A percentile compares a stretch with the other conserved stretches of the same genome.
phyloP scores from a whole-genome alignment of 2,113 vertebrate species.

The Corythoichthys intestinalis region DNA sequence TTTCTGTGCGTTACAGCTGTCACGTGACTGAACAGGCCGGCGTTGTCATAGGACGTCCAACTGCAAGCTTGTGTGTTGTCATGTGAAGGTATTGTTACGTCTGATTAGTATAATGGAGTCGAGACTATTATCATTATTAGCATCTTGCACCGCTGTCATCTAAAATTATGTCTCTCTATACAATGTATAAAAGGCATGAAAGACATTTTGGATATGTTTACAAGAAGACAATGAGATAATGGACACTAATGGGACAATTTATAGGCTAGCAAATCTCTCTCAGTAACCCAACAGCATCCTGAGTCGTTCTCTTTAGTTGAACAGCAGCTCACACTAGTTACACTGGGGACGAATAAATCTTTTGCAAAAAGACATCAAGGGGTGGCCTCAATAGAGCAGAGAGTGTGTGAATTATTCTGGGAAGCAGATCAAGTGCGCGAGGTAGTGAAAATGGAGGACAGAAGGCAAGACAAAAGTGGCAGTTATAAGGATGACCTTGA shows the following conservation, averaged over 20 bases:
- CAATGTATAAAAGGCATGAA: background rate
- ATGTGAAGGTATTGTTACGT: too few relatives aligned
- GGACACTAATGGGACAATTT: background rate
- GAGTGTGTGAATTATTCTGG: conserved; percentile 34
- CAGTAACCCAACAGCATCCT: background rate
- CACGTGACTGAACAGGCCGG: too few relatives aligned
- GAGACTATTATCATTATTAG: too few relatives aligned
- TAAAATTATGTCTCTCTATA: background rate
- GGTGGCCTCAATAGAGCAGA: conserved; percentile 32
- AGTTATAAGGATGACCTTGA: conserved; percentile 10
- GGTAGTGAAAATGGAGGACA: conserved; percentile 12
- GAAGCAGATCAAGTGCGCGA: conserved; percentile 35
- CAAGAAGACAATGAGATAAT: background rate
- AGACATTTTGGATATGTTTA: background rate
- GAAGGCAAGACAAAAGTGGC: background rate
- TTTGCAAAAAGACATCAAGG: conserved; percentile 21
- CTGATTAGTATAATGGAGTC: too few relatives aligned
- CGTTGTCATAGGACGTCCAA: too few relatives aligned
- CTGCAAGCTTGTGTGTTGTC: too few relatives aligned
- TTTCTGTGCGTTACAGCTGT: too few relatives aligned
- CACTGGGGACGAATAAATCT: background rate
- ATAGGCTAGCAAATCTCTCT: background rate
- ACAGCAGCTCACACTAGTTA: background rate
- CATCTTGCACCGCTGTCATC: background rate
- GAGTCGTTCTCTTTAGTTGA: background rate